Percentiles rank a stretch among this genome's conserved stretches.
phyloP scores from a whole-genome alignment of 2,113 vertebrate genomes.

The Turdus rufiventris region DNA sequence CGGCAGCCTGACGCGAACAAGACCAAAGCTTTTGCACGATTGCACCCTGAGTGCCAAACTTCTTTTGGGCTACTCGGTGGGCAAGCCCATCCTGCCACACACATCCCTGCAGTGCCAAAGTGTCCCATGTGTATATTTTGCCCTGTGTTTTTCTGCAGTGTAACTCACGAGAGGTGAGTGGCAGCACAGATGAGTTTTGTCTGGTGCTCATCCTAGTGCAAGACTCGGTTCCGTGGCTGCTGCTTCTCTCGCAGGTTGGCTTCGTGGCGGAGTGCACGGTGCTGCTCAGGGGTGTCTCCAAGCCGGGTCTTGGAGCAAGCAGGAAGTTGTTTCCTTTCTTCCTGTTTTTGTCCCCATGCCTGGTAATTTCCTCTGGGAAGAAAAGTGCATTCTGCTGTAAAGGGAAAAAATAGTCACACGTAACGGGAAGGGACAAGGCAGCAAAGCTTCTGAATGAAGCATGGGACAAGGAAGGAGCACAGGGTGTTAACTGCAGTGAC shows the following conservation, averaged over 20 bases:
- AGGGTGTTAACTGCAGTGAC: not conserved
- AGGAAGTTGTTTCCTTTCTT: slow-evolving; percentile 57
- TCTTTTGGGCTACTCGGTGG: not conserved
- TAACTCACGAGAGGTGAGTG: not conserved
- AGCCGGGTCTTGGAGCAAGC: not conserved
- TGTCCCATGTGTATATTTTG: not conserved
- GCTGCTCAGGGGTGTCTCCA: not conserved
- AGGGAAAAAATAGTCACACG: slow-evolving; percentile 24
- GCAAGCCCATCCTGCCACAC: rapidly evolving
- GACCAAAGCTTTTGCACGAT: not conserved
- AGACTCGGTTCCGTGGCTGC: not conserved
- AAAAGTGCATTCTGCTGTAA: slow-evolving; percentile 6
- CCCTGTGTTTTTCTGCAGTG: not conserved
- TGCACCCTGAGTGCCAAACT: not conserved
- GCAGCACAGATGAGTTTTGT: not conserved
- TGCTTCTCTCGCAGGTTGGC: not conserved
- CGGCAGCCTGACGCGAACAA: not conserved
- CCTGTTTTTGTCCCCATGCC: slow-evolving; percentile 58
- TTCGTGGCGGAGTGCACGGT: not conserved
- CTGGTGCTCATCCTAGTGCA: not conserved
- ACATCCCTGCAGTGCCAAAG: not conserved
- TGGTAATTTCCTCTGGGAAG: slow-evolving; percentile 54
- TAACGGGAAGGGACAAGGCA: slow-evolving; percentile 1
- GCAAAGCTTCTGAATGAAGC: not conserved
- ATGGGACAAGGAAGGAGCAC: not conserved